These are phyloP conservation scores for Vesta saturnalis DNA, from an alignment of 2,888 invertebrate genomes.

Conservation along the genomic window DNA sequence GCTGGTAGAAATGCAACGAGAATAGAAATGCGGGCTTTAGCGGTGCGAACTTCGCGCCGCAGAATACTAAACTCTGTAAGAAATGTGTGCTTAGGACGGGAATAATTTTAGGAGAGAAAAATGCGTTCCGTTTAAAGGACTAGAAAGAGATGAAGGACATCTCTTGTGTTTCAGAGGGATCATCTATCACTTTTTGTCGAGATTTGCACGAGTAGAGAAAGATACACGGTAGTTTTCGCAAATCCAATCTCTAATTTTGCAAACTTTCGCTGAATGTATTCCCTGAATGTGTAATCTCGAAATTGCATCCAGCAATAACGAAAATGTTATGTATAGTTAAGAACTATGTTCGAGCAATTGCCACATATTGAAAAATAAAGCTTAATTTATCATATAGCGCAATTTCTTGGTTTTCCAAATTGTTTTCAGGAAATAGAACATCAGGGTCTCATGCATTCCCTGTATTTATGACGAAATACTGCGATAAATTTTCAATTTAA, in stretches of 20 bases:
- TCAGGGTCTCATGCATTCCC: conserved; percentile 36
- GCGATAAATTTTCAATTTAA: conserved; percentile 39
- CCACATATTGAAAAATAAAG: conserved; percentile 38
- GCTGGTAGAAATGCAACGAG: conserved; percentile 60
- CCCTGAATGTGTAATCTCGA: conserved; percentile 27
- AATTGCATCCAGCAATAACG: conserved; percentile 30
- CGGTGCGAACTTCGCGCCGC: conserved; percentile 56
- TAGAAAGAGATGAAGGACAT: conserved; percentile 49
- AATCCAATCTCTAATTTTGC: conserved; percentile 7
- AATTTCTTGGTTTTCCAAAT: conserved; percentile 37
- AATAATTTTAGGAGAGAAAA: conserved; percentile 58
- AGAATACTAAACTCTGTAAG: conserved; percentile 59
- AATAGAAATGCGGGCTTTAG: conserved; percentile 61
- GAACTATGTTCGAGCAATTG: conserved; percentile 31
- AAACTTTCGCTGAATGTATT: not conserved
- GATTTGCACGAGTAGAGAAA: conserved; percentile 47
- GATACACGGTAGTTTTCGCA: conserved; percentile 38
- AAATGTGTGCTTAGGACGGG: conserved; percentile 61
- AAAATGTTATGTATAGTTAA: conserved; percentile 28
- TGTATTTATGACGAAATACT: conserved; percentile 38
- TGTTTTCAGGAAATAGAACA: conserved; percentile 39
- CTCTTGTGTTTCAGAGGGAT: conserved; percentile 57
- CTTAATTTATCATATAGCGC: conserved; percentile 36
- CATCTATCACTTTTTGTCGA: conserved; percentile 59
- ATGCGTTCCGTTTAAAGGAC: conserved; percentile 56